These are phyloP conservation scores for Agyllia agylla DNA, from an alignment of 2,888 invertebrate genomes.

Conservation along the genomic window DNA sequence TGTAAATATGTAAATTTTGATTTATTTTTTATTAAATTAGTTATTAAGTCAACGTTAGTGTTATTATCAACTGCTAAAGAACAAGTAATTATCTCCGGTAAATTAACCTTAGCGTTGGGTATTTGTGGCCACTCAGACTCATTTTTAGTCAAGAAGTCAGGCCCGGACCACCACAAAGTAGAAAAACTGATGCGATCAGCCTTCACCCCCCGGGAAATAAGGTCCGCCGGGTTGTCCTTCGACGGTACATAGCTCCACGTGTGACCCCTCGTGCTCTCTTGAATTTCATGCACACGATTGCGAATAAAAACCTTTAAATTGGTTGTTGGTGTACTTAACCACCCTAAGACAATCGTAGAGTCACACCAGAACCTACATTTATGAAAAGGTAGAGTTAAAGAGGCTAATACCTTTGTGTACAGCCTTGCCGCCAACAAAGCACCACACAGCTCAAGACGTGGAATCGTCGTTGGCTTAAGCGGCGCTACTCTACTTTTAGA, in stretches of 20 bases:
- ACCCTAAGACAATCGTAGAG: slow-evolving; percentile 4
- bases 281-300: background rate
- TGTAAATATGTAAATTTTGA: slow-evolving; percentile 18
- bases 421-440: slow-evolving; percentile 45
- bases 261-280: background rate
- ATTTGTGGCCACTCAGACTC: background rate
- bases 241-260: slow-evolving; percentile 41
- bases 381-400: background rate
- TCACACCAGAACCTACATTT: slow-evolving; percentile 21
- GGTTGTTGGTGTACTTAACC: slow-evolving; percentile 6
- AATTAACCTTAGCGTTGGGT: background rate
- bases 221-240: slow-evolving; percentile 34
- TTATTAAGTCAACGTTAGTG: no score
- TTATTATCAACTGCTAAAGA: background rate
- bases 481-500: slow-evolving; percentile 34
- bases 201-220: slow-evolving; percentile 55
- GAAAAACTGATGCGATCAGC: slow-evolving; percentile 30
- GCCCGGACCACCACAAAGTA: slow-evolving; percentile 33
- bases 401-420: slow-evolving; percentile 13
- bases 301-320: background rate
- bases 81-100: no score
- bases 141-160: background rate
- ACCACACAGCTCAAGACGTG: slow-evolving; percentile 55
- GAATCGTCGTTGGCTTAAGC: slow-evolving; percentile 49
- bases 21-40: background rate